These are phyloP conservation scores for Ischnus inquisitorius DNA, from an alignment of 2,888 invertebrate genomes.

Conservation along the genomic window DNA sequence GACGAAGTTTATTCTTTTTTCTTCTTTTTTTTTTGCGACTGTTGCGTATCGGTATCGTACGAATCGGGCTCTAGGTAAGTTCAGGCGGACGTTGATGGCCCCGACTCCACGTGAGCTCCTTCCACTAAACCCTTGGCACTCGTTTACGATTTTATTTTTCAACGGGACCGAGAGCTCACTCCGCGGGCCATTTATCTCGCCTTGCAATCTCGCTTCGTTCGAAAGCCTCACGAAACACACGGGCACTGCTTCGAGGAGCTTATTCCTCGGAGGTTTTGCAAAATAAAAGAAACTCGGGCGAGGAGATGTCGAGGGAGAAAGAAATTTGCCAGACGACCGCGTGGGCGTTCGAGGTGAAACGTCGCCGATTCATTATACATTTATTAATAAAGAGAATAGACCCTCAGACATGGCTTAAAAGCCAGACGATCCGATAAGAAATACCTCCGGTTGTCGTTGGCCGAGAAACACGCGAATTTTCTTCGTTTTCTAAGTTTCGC, in stretches of 20 bases:
- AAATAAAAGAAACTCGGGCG: slow-evolving; percentile 22
- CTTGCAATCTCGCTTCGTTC: slow-evolving; percentile 48
- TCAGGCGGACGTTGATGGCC: slow-evolving; percentile 8
- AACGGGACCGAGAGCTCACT: slow-evolving; percentile 42
- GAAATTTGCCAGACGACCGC: slow-evolving; percentile 38
- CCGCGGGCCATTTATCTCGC: slow-evolving; percentile 44
- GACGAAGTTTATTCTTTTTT: slow-evolving; percentile 13
- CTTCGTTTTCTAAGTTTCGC: neutral
- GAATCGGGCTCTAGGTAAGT: slow-evolving; percentile 30
- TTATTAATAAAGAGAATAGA: slow-evolving; percentile 56
- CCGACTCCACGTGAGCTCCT: slow-evolving; percentile 13
- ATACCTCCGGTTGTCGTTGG: slow-evolving; percentile 63
- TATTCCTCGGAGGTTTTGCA: neutral
- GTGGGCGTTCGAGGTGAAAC: slow-evolving; percentile 30
- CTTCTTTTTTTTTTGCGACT: neutral
- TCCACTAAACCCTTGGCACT: neutral
- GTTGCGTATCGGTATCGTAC: slow-evolving; percentile 41
- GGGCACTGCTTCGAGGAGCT: slow-evolving; percentile 5
- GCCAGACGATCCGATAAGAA: slow-evolving; percentile 6
- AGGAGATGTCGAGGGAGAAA: slow-evolving; percentile 44
- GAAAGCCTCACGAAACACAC: slow-evolving; percentile 55
- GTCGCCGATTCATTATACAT: slow-evolving; percentile 48
- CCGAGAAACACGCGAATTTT: slow-evolving; percentile 54
- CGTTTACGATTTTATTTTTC: slow-evolving; percentile 62
- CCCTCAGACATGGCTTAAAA: neutral